Conservation (phyloP, 1,140 invertebrate species). For the Solenopsis invicta region DNA sequence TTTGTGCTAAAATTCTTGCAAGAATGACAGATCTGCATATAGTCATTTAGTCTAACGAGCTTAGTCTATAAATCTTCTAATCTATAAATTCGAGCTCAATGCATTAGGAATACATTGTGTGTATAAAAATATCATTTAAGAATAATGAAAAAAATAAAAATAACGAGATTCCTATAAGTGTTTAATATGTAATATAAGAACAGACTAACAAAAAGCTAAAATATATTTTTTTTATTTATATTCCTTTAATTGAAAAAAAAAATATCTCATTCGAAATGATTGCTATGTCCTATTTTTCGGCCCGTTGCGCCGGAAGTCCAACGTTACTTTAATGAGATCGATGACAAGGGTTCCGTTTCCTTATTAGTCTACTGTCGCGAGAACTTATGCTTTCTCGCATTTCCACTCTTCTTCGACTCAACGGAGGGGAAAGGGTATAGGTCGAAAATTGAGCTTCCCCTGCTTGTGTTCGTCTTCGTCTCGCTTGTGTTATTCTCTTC, state of each 20-base stretch:
- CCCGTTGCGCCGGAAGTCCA: conserved; percentile 55
- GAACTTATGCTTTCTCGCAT: conserved; percentile 63
- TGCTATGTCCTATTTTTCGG: conserved; percentile 48
- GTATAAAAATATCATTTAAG: no score
- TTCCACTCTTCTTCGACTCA: conserved; percentile 71
- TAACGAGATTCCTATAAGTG: background rate
- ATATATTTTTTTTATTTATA: background rate
- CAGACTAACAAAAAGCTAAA: background rate
- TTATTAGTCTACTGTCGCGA: conserved; percentile 76
- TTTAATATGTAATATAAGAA: background rate
- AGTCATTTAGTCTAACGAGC: background rate
- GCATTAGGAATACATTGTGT: background rate
- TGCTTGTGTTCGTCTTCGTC: background rate
- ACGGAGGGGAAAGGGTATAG: conserved; percentile 70
- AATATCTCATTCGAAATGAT: background rate
- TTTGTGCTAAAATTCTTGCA: background rate
- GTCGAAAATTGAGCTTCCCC: conserved; percentile 51
- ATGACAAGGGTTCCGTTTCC: conserved; percentile 62
- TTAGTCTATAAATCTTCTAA: no score
- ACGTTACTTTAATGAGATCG: conserved; percentile 57
- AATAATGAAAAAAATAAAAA: background rate
- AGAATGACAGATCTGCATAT: background rate
- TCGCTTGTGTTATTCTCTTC: conserved; percentile 17
- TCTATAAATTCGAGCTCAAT: background rate
- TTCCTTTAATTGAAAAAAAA: background rate